Evolutionary conservation across 2,888 invertebrate species (phyloP), one percentile per base, ranked within the genome.

Genomic region (Drosophila greeni): DNA sequence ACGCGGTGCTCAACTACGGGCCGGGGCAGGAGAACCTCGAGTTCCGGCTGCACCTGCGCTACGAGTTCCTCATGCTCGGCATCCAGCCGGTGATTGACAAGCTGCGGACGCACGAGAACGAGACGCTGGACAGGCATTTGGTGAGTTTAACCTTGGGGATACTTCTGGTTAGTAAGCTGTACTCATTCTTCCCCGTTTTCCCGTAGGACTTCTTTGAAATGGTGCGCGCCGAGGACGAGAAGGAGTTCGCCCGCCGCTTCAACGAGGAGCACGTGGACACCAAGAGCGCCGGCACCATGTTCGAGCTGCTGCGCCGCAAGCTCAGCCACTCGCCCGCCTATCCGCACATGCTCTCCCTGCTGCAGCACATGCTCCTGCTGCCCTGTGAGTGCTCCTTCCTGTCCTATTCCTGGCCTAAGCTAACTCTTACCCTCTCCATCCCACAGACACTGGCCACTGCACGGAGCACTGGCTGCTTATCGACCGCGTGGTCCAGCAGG

Each of bases 81-180:
- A 97, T 99, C 75, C 96, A 97, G 79, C 97, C 98, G 26, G 94
- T 97, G 18, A 97, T 98, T 74, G 97, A 97, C 84, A 97, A 97
- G 88, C 91, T 98, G 18, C 91, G 97, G 54, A 93, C 94, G 84
- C 96, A 97, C 88, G 97, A 97, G 87, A 98, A 98, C 89, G 96
- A 97, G 84, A 97, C 97, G 0, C 90, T 98, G 58, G 96, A 98
- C 87, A 93, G 97, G 82, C 99, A 99, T 92, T 93, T 99, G 89
- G 88, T 89, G 75, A 80, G 80, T 24, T 20, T 20, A n/a, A n/a
- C n/a, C n/a, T n/a, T n/a, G n/a, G n/a, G n/a, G n/a, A n/a, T n/a
- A n/a, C n/a, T n/a, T n/a, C n/a, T n/a, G n/a, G n/a, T 20, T 2
- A n/a, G n/a, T 40, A 0, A 0, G 3, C 1, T 1, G 6, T 18